Conservation (phyloP, 2,888 invertebrate genomes). For the Drosophila fungiperda region DNA sequence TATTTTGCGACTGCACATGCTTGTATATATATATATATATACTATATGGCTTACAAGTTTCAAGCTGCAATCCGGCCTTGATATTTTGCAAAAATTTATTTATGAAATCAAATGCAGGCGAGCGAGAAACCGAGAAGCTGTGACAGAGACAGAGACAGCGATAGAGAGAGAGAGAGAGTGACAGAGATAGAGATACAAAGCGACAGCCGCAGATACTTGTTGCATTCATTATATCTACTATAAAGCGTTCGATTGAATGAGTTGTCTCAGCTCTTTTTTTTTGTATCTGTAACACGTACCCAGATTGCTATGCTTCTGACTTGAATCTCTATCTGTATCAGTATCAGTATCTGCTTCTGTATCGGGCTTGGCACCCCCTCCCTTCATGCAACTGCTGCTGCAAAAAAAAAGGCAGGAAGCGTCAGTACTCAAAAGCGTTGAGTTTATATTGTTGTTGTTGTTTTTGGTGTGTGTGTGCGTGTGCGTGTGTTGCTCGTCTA, state of each 20-base stretch:
- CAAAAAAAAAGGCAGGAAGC: constrained; percentile 61
- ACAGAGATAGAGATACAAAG: constrained; percentile 34
- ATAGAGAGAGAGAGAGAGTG: too few relatives aligned
- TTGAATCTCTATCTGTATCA: constrained; percentile 20
- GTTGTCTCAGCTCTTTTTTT: constrained; percentile 39
- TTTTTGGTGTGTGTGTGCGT: background rate
- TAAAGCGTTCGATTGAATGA: constrained; percentile 71
- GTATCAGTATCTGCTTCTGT: constrained; percentile 13
- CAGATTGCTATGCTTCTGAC: constrained; percentile 34
- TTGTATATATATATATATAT: constrained; percentile 34
- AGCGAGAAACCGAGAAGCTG: constrained; percentile 48
- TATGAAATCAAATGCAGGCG: constrained; percentile 79
- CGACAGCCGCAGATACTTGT: constrained; percentile 70
- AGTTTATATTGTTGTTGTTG: constrained; percentile 42
- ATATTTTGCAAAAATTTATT: constrained; percentile 80
- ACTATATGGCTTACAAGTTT: constrained; percentile 73
- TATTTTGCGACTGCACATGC: constrained; percentile 47
- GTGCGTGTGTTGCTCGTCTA: constrained; percentile 2
- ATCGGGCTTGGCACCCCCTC: constrained; percentile 16
- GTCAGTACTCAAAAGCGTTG: constrained; percentile 25
- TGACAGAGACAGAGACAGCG: constrained; percentile 8
- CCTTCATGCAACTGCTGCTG: background rate
- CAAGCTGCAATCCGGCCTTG: constrained; percentile 77
- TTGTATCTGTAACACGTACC: constrained; percentile 54
- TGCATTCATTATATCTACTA: constrained; percentile 70